Conservation (phyloP, 2,113 vertebrate genomes). For the Pristiophorus japonicus region DNA sequence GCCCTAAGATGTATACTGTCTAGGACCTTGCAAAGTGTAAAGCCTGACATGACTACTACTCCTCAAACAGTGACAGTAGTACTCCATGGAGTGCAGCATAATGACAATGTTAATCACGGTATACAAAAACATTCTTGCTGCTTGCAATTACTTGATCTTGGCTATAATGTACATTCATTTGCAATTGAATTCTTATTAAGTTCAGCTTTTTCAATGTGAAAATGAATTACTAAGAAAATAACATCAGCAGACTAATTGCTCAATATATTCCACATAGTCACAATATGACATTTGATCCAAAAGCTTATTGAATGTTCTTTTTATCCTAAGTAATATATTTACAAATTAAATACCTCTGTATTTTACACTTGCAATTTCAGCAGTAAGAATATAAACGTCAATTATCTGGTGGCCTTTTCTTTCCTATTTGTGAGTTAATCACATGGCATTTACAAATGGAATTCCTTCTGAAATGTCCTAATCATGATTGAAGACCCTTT, state of each 20-base stretch:
- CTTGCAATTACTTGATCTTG: not conserved
- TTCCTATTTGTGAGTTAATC: not conserved
- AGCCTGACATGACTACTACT: not conserved
- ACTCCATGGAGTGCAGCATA: not conserved
- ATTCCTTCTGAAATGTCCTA: not conserved
- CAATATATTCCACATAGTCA: not conserved
- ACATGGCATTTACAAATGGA: slow-evolving; percentile 25
- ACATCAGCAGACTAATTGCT: not conserved
- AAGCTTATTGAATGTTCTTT: not conserved
- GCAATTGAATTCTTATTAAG: not conserved
- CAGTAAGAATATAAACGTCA: not conserved
- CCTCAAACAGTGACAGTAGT: not conserved
- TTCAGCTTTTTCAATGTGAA: not conserved
- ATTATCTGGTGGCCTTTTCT: slow-evolving; percentile 1
- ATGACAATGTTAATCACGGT: not conserved
- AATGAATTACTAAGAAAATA: not conserved
- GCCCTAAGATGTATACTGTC: not conserved
- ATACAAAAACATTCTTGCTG: not conserved
- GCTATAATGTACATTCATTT: not conserved
- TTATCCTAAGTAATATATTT: not conserved
- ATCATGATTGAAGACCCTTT: slow-evolving; percentile 1
- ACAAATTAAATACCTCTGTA: not conserved
- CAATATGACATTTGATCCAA: not conserved
- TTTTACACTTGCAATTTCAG: not conserved
- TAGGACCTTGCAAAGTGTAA: no score